phyloP scores from a whole-genome alignment of 2,888 invertebrate genomes.

The Bombyx huttoni region DNA sequence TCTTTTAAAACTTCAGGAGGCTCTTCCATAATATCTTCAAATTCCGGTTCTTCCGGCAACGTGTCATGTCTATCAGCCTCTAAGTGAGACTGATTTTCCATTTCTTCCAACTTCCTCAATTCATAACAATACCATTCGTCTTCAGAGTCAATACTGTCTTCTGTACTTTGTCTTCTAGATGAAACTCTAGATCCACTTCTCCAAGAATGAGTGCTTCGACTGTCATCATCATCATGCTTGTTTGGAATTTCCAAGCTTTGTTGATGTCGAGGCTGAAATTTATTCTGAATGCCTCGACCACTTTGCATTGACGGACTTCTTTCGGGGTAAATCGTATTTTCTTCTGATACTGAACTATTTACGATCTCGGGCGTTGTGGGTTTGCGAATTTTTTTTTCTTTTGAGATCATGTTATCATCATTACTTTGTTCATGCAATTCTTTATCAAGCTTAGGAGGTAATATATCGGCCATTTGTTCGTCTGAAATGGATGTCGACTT shows the following conservation, averaged over 20 bases:
- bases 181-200: slow-evolving; percentile 88
- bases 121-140: slow-evolving; percentile 96
- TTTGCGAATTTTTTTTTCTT: slow-evolving; percentile 40
- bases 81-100: slow-evolving; percentile 81
- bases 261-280: slow-evolving; percentile 78
- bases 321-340: slow-evolving; percentile 65
- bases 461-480: slow-evolving; percentile 74
- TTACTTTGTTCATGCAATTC: slow-evolving; percentile 28
- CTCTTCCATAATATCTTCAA: slow-evolving; percentile 62
- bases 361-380: slow-evolving; percentile 52
- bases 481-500: slow-evolving; percentile 81
- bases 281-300: slow-evolving; percentile 68
- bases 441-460: slow-evolving; percentile 43
- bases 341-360: slow-evolving; percentile 55
- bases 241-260: slow-evolving; percentile 87
- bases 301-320: slow-evolving; percentile 78
- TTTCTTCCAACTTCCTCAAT: slow-evolving; percentile 86
- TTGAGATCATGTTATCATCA: slow-evolving; percentile 29
- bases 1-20: slow-evolving; percentile 80
- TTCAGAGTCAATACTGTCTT: slow-evolving; percentile 93
- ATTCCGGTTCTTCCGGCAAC: slow-evolving; percentile 73
- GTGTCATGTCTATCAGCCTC: slow-evolving; percentile 76
- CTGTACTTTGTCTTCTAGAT: slow-evolving; percentile 90
- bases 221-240: slow-evolving; percentile 86
- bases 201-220: slow-evolving; percentile 89